A percentile compares a stretch with the other conserved stretches of the same genome.
Evolutionary conservation across 2,113 vertebrate species (phyloP).

Genomic region (Psammodynastes pulverulentus): DNA sequence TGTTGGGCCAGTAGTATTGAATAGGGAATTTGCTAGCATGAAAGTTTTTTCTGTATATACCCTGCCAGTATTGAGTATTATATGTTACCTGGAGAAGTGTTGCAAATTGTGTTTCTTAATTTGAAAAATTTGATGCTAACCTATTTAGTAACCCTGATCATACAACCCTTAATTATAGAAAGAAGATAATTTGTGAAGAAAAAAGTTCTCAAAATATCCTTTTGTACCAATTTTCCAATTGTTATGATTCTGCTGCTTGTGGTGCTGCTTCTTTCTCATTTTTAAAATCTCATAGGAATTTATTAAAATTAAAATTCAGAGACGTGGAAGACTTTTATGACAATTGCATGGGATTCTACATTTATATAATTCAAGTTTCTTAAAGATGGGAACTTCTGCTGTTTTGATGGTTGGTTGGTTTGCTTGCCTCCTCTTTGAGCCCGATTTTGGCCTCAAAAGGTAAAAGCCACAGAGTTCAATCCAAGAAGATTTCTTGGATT

Average conservation of each 20-base stretch:
- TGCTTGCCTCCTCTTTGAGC: background rate
- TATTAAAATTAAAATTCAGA: background rate
- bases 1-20: background rate
- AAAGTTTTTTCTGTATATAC: background rate
- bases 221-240: background rate
- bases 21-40: background rate
- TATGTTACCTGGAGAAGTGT: background rate
- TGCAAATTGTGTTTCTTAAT: background rate
- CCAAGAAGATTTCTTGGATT: background rate
- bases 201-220: background rate
- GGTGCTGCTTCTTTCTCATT: background rate
- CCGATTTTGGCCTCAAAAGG: background rate
- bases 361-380: background rate
- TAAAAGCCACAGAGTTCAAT: background rate
- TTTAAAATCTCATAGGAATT: background rate
- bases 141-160: background rate
- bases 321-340: background rate
- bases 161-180: background rate
- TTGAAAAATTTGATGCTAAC: background rate
- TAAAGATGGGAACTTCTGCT: background rate
- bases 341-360: background rate
- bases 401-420: background rate
- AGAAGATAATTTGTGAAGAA: conserved; percentile 5
- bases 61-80: background rate
- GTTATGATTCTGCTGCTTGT: background rate